Conservation (phyloP, 2,888 invertebrate genomes). For the Rhorus exstirpatorius region DNA sequence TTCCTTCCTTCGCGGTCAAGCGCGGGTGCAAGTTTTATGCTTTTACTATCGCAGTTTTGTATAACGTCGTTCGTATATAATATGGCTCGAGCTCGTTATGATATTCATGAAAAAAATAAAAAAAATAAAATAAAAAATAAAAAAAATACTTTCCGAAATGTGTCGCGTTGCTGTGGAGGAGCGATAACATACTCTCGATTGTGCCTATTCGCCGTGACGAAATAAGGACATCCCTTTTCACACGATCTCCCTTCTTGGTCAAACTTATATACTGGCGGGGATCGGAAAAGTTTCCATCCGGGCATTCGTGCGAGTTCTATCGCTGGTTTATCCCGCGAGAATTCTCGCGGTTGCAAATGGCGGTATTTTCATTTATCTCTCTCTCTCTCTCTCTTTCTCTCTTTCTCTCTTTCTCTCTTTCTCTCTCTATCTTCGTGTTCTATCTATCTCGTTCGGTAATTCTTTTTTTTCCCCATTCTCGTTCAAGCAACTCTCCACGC, state of each 20-base stretch:
- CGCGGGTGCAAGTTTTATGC: slow-evolving; percentile 2
- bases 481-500: slow-evolving; percentile 26
- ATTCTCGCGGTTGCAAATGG: slow-evolving; percentile 56
- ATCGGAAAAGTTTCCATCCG: slow-evolving; percentile 58
- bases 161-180: slow-evolving; percentile 18
- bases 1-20: slow-evolving; percentile 69
- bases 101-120: slow-evolving; percentile 26
- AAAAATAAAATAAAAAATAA: not conserved
- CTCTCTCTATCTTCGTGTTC: slow-evolving; percentile 16
- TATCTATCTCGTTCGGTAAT: slow-evolving; percentile 40
- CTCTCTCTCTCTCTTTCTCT: slow-evolving; percentile 11
- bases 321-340: slow-evolving; percentile 56
- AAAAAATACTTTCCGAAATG: slow-evolving; percentile 14
- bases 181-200: slow-evolving; percentile 42
- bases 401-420: slow-evolving; percentile 29
- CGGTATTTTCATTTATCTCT: slow-evolving; percentile 34
- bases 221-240: slow-evolving; percentile 45
- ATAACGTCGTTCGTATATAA: slow-evolving; percentile 24
- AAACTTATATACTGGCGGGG: too few species aligned
- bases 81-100: slow-evolving; percentile 53
- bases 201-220: slow-evolving; percentile 42
- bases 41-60: slow-evolving; percentile 50
- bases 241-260: slow-evolving; percentile 30
- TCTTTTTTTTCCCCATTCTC: slow-evolving; percentile 26
- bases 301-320: slow-evolving; percentile 25